Conservation (phyloP, 2,888 invertebrate species). For the Ochropacha duplaris region DNA sequence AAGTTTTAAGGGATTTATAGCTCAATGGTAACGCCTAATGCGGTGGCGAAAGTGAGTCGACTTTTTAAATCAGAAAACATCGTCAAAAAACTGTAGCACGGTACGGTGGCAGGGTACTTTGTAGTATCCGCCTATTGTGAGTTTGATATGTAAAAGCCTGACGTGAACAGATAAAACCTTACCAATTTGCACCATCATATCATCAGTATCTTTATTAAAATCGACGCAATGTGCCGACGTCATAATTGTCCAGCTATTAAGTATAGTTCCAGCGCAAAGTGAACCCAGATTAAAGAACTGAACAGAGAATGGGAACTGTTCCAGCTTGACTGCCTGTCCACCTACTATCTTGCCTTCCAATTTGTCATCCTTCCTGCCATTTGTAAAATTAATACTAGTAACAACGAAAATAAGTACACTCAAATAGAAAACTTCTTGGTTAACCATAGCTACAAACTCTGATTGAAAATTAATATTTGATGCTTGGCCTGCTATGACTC, state of each 20-base stretch:
- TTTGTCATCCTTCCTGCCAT: conserved; percentile 2
- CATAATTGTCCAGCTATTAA: conserved; percentile 56
- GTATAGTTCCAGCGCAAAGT: conserved; percentile 57
- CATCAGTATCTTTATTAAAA: conserved; percentile 34
- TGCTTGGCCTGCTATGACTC: background rate
- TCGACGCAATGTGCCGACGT: conserved; percentile 68
- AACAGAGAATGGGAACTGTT: conserved; percentile 48
- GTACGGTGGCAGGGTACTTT: too few species aligned
- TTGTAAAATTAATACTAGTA: background rate
- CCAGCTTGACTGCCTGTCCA: conserved; percentile 40
- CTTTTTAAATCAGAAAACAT: too few species aligned
- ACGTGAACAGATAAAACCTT: conserved; percentile 22
- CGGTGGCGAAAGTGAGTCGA: too few species aligned
- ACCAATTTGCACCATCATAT: conserved; percentile 59
- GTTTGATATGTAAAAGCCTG: too few species aligned
- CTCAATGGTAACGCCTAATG: too few species aligned
- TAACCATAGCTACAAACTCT: background rate
- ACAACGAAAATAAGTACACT: background rate
- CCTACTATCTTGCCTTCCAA: conserved; percentile 48
- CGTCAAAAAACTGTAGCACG: too few species aligned
- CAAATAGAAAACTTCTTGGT: background rate
- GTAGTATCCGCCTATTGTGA: too few species aligned
- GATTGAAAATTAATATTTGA: background rate
- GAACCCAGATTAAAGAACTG: conserved; percentile 55
- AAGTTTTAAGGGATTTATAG: too few species aligned